These are phyloP conservation scores for Bilobella aurantiaca DNA, from an alignment of 1,140 invertebrate species.

Conservation along the genomic window DNA sequence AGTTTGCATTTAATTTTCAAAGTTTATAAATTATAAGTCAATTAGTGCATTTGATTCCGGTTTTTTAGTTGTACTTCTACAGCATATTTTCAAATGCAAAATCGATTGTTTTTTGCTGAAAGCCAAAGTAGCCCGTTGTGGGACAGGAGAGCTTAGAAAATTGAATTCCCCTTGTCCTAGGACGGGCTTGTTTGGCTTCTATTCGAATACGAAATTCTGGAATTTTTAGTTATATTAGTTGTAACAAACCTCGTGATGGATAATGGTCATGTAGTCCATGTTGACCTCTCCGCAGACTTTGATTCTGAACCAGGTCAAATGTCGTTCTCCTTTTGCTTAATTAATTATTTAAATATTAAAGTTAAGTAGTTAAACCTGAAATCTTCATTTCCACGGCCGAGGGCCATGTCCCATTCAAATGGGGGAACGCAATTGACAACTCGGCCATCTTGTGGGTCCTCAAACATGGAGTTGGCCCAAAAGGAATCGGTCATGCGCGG, in stretches of 20 bases:
- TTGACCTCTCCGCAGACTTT: conserved; percentile 48
- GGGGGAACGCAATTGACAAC: conserved; percentile 14
- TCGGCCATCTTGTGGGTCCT: background rate
- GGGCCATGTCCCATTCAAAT: conserved; percentile 21
- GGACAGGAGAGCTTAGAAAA: too few species aligned
- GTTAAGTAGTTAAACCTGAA: conserved; percentile 35
- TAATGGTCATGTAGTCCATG: conserved; percentile 42
- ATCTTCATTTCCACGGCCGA: conserved; percentile 38
- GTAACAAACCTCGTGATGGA: conserved; percentile 43
- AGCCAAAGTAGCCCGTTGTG: too few species aligned
- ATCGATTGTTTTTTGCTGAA: too few species aligned
- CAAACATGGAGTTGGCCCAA: conserved; percentile 39
- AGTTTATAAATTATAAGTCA: too few species aligned
- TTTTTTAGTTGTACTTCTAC: too few species aligned
- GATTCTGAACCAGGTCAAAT: conserved; percentile 41
- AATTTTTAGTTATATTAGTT: conserved; percentile 7
- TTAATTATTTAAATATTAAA: background rate
- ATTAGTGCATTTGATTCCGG: too few species aligned
- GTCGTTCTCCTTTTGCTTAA: too few species aligned
- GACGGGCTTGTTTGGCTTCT: too few species aligned
- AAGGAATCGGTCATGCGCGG: conserved; percentile 5
- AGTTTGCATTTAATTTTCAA: too few species aligned
- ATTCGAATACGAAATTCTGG: too few species aligned
- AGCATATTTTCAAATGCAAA: too few species aligned
- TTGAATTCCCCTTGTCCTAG: too few species aligned